Base-by-base conservation (phyloP, 2,888 invertebrate genomes). In the Melipona beecheii region DNA sequence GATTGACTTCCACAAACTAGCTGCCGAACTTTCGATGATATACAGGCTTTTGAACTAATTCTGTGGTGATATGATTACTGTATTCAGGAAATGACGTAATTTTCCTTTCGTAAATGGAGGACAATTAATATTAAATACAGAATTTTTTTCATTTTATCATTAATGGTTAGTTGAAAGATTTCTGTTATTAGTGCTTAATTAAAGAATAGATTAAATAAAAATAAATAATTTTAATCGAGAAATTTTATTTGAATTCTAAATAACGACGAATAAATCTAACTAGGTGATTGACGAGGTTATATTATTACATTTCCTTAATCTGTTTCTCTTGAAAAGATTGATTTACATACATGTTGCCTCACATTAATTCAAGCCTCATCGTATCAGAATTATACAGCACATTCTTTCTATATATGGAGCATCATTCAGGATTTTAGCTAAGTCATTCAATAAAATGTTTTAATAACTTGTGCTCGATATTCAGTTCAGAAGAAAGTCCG, bases 1-100 rank as follows among this genome's bases (percentile, higher is more conserved):
- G 90, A 91, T 91, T 87, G 92, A 91, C 91, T 91, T 90, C 85
- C 84, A 85, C 85, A 70, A 90, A 91, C 89, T 91, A 86, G 85
- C 89, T 87, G 89, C 87, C 90, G 84, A 91, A 91, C 91, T 91
- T 90, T 85, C 83, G 75, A 80, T 73, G 85, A 86, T 81, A 84
- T 79, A 83, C 75, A 84, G 81, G 85, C 89, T 89, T 89, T 87
- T 78, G 66, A 80, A 78, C 76, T 78, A 84, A 86, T 83, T 88
- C 81, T 49, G 72, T 62, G 50, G 69, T 50, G 58, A 58, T 78
- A 74, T 75, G 76, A 66, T 77, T 75, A 69, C 80, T 54, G 50
- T 62, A n/a, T 54, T 70, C 62, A 27, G 75, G 70, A 50, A 81
- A 79, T 78, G 74, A 54, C 31, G 71, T 60, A 60, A 76, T 74